These are phyloP conservation scores for Astreopora myriophthalma DNA, from an alignment of 64 coral and sea anemone species.

Conservation along the genomic window DNA sequence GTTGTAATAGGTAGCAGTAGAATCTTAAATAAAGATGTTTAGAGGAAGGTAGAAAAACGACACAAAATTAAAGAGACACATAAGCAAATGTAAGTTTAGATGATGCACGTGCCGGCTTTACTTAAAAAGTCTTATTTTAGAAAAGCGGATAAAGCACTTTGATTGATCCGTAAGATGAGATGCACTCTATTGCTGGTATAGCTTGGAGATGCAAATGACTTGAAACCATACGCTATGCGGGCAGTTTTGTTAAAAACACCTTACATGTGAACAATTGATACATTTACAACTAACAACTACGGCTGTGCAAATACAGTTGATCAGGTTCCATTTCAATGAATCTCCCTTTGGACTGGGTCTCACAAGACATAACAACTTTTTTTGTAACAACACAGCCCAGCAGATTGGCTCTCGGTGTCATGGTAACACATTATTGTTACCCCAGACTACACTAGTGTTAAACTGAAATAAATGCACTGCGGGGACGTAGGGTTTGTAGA, in stretches of 20 bases:
- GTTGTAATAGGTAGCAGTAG: not conserved
- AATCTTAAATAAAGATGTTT: not conserved
- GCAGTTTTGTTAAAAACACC: not conserved
- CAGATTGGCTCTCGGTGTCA: too few relatives aligned
- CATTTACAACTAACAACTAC: not conserved
- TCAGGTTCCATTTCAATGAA: too few relatives aligned
- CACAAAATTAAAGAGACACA: not conserved
- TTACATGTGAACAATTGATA: not conserved
- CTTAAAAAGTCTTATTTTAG: not conserved
- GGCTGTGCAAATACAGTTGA: not conserved
- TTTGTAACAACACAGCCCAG: too few relatives aligned
- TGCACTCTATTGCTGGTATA: not conserved
- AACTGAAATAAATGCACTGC: too few relatives aligned
- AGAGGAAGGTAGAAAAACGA: not conserved
- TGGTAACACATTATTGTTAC: too few relatives aligned
- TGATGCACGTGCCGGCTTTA: too few relatives aligned
- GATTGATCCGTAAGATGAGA: not conserved
- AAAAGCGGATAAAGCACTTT: not conserved
- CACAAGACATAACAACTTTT: too few relatives aligned
- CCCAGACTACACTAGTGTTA: too few relatives aligned
- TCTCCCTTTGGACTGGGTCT: too few relatives aligned
- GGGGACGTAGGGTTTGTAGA: too few relatives aligned
- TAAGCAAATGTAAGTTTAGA: not conserved
- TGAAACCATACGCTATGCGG: not conserved
- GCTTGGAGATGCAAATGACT: not conserved